Percentiles rank a stretch among this genome's conserved stretches.
These are phyloP conservation scores for Lathamus discolor DNA, from an alignment of 2,113 vertebrate genomes.

Conservation along the genomic window DNA sequence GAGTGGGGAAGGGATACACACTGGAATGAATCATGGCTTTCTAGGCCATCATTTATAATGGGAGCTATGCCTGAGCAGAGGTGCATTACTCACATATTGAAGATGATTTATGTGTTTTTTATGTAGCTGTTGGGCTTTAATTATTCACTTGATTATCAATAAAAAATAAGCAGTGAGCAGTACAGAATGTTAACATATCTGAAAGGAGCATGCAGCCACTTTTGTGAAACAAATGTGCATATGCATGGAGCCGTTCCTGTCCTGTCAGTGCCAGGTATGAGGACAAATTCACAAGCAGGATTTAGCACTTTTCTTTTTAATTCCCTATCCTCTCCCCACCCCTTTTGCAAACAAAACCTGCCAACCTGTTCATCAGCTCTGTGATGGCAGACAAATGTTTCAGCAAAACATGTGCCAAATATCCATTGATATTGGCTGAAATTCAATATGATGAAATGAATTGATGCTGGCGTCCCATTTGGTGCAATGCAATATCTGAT, in stretches of 20 bases:
- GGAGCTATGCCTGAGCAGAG: constrained; percentile 49
- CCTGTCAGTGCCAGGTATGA: constrained; percentile 11
- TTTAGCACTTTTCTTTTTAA: constrained; percentile 46
- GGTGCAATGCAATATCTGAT: constrained; percentile 68
- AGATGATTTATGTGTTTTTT: constrained; percentile 73
- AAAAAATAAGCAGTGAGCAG: constrained; percentile 72
- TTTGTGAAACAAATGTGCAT: background rate
- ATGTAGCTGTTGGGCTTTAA: constrained; percentile 70
- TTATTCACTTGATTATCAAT: constrained; percentile 81
- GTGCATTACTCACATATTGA: constrained; percentile 46
- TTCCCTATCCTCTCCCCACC: background rate
- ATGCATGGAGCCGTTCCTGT: background rate
- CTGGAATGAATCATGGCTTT: constrained; percentile 54
- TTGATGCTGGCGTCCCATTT: constrained; percentile 64
- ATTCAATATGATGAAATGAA: constrained; percentile 75
- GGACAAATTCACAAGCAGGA: constrained; percentile 51
- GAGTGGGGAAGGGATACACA: background rate
- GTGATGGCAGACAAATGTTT: constrained; percentile 75
- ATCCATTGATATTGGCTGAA: constrained; percentile 75
- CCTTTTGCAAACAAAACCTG: constrained; percentile 65
- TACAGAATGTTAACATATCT: constrained; percentile 53
- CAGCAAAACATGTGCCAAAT: constrained; percentile 72
- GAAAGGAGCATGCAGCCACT: constrained; percentile 14
- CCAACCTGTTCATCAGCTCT: constrained; percentile 76
- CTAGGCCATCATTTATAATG: constrained; percentile 58